phyloP scores from a whole-genome alignment of 2,888 invertebrate genomes.

The Campopleginae sp. region DNA sequence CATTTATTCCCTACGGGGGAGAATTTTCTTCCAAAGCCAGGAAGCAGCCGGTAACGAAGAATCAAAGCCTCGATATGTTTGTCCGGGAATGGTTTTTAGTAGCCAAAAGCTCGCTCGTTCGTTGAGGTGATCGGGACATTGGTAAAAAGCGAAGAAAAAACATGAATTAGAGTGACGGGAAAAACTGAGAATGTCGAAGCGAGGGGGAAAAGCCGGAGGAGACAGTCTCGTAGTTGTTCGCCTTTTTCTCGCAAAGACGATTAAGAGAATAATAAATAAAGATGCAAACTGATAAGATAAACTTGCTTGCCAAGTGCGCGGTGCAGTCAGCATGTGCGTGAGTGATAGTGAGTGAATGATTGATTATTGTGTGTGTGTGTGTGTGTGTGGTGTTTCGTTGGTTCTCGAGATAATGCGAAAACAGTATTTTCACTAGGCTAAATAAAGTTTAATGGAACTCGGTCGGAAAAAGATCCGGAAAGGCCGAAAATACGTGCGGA shows the following conservation, averaged over 20 bases:
- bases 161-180: neutral
- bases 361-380: neutral
- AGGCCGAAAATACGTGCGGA: slow-evolving; percentile 2
- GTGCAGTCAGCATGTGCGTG: slow-evolving; percentile 36
- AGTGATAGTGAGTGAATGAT: slow-evolving; percentile 50
- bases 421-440: slow-evolving; percentile 49
- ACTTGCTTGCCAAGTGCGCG: slow-evolving; percentile 55
- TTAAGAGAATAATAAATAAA: neutral
- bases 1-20: neutral
- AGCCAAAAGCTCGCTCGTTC: slow-evolving; percentile 28
- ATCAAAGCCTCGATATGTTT: neutral
- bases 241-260: slow-evolving; percentile 38
- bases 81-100: neutral
- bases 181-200: slow-evolving; percentile 7
- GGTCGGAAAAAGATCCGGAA: slow-evolving; percentile 13
- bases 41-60: neutral
- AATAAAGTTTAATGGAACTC: slow-evolving; percentile 30
- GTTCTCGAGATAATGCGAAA: slow-evolving; percentile 16
- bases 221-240: slow-evolving; percentile 36
- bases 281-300: slow-evolving; percentile 41
- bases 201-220: slow-evolving; percentile 19
- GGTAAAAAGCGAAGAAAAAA: slow-evolving; percentile 5
- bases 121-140: slow-evolving; percentile 10
- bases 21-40: neutral
- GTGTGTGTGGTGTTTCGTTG: too few relatives aligned